Percentiles rank a stretch among this genome's conserved stretches.
Conservation (phyloP, 30 jellyfish, hydroid and myxozoan genomes). For the Clytia hemisphaerica region DNA sequence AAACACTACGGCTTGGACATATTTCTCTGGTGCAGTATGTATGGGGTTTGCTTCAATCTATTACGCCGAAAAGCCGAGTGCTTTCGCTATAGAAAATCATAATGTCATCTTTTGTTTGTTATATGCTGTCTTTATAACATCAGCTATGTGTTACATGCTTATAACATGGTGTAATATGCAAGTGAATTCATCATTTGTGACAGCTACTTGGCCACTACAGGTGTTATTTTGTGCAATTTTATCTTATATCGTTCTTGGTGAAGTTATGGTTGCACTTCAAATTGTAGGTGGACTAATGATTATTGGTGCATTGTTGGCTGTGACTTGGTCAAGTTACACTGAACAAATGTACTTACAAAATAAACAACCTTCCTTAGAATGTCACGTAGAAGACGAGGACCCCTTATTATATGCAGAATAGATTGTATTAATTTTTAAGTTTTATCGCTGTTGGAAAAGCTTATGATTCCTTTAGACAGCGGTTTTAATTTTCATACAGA, state of each 20-base stretch:
- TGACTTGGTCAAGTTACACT: constrained; percentile 20
- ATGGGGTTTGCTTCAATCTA: constrained; percentile 24
- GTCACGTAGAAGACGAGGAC: too few relatives aligned
- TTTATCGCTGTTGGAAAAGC: too few relatives aligned
- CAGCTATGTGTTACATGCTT: constrained; percentile 32
- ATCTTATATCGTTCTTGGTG: constrained; percentile 43
- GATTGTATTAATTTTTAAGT: too few relatives aligned
- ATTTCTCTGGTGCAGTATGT: constrained; percentile 25
- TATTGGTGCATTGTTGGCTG: constrained; percentile 1
- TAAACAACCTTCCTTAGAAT: too few relatives aligned
- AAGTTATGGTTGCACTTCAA: constrained; percentile 19
- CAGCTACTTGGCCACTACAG: constrained; percentile 44
- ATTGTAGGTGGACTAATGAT: constrained; percentile 27
- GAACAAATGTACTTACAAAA: too few relatives aligned
- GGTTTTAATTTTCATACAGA: too few relatives aligned
- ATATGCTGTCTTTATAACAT: constrained; percentile 24
- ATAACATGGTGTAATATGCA: constrained; percentile 39
- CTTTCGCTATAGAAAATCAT: not conserved
- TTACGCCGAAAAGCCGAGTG: constrained; percentile 25
- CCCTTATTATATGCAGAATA: too few relatives aligned
- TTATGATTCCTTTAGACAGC: too few relatives aligned
- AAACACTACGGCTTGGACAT: constrained; percentile 30
- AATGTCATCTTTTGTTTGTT: constrained; percentile 8
- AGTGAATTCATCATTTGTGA: constrained; percentile 20
- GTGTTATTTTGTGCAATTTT: constrained; percentile 29